Conservation (phyloP, 2,888 invertebrate species). For the Andrena trimmerana region DNA sequence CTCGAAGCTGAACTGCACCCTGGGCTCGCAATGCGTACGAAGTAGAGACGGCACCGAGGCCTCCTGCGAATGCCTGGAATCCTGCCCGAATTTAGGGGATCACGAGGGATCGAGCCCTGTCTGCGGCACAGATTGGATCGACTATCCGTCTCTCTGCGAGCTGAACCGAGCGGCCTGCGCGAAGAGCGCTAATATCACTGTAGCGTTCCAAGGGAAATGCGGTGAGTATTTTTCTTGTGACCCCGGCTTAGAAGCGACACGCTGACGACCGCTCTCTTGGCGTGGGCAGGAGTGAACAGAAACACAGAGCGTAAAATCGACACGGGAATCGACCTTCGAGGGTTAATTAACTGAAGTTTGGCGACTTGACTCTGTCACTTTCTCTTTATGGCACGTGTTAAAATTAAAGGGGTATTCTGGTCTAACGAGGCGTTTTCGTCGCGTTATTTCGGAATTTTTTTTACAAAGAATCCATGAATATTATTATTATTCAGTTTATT, state of each 20-base stretch:
- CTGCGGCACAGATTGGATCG: constrained; percentile 93
- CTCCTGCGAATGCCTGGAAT: constrained; percentile 92
- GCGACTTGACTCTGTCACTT: background rate
- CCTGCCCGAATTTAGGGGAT: constrained; percentile 94
- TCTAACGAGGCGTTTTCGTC: too few species aligned
- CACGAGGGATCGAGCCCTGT: constrained; percentile 92
- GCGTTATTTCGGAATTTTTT: too few species aligned
- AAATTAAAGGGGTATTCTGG: too few species aligned
- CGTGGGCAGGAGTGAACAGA: background rate
- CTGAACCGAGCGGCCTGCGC: constrained; percentile 93
- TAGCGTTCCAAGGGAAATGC: constrained; percentile 94
- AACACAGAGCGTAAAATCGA: background rate
- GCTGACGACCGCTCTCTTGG: background rate
- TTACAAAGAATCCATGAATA: too few species aligned
- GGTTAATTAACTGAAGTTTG: background rate
- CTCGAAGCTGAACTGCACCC: constrained; percentile 86
- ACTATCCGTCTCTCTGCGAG: constrained; percentile 95
- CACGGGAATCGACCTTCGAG: background rate
- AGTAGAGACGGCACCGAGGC: constrained; percentile 89
- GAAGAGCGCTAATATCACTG: constrained; percentile 90
- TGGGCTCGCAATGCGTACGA: constrained; percentile 87
- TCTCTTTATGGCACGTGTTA: background rate
- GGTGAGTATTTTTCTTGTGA: constrained; percentile 87
- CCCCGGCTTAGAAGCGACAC: background rate
- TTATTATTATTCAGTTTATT: too few species aligned